Percentiles rank a stretch among this genome's conserved stretches.
These are phyloP conservation scores for Cartodere bifasciata DNA, from an alignment of 2,888 invertebrate species.

Conservation along the genomic window DNA sequence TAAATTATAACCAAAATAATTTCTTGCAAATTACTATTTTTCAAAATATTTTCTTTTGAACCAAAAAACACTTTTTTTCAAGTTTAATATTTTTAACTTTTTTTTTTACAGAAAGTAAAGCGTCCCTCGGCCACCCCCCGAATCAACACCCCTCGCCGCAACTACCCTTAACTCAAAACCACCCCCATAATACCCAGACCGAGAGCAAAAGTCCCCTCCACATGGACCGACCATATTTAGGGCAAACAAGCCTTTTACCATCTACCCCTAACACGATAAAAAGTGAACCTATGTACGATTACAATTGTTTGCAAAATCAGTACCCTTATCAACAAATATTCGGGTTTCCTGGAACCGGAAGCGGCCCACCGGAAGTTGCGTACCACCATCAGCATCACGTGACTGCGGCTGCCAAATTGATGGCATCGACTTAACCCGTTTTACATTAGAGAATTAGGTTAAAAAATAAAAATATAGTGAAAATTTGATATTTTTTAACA, in stretches of 20 bases:
- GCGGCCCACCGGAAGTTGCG: constrained; percentile 45
- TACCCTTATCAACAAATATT: constrained; percentile 44
- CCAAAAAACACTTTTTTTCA: constrained; percentile 3
- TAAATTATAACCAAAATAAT: neutral
- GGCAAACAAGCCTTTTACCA: constrained; percentile 44
- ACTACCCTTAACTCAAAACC: constrained; percentile 15
- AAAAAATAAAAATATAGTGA: no score
- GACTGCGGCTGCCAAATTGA: constrained; percentile 69
- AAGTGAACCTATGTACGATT: constrained; percentile 35
- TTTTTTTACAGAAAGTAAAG: constrained; percentile 6
- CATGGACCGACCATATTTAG: constrained; percentile 38
- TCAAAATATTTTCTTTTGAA: neutral
- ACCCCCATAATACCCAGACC: constrained; percentile 17
- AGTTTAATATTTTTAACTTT: constrained; percentile 4
- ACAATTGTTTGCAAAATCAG: constrained; percentile 34
- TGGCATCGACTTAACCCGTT: constrained; percentile 75
- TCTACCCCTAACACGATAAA: constrained; percentile 32
- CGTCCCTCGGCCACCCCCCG: constrained; percentile 12
- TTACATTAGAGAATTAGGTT: no score
- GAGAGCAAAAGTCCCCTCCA: constrained; percentile 20
- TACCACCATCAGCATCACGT: constrained; percentile 79
- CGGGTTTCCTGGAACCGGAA: constrained; percentile 36
- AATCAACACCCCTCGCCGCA: constrained; percentile 19
- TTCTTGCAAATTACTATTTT: neutral
- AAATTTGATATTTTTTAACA: no score